Evolutionary conservation across 92 coral and sea anemone species (phyloP).

Genomic region (Bergia puertoricense): DNA sequence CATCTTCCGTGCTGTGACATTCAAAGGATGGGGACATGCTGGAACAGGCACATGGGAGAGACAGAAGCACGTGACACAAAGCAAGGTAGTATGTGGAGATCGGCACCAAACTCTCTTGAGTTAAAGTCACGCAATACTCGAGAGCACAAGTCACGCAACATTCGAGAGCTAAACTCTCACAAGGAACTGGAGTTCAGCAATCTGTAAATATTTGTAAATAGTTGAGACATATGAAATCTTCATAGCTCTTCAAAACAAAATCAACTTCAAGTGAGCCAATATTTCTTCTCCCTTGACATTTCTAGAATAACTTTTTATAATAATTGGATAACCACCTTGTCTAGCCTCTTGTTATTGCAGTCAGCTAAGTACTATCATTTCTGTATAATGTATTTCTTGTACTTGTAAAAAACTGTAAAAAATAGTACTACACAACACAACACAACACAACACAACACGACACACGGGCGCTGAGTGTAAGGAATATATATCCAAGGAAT

Average conservation of each 20-base stretch:
- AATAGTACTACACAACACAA: too few relatives aligned
- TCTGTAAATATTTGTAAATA: not conserved
- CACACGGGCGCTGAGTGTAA: too few relatives aligned
- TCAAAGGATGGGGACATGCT: not conserved
- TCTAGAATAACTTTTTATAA: too few relatives aligned
- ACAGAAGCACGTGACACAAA: conserved; percentile 25
- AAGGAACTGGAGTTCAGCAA: not conserved
- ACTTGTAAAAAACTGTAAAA: too few relatives aligned
- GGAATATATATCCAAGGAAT: too few relatives aligned
- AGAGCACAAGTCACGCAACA: not conserved
- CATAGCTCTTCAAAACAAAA: not conserved
- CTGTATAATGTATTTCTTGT: too few relatives aligned
- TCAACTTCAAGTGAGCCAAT: too few relatives aligned
- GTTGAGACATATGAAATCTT: not conserved
- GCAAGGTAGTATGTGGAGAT: not conserved
- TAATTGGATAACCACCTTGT: too few relatives aligned
- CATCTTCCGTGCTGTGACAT: conserved; percentile 1
- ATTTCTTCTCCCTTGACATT: too few relatives aligned
- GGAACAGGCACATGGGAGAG: not conserved
- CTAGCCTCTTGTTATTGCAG: too few relatives aligned
- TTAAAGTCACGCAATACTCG: conserved; percentile 23
- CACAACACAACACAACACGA: too few relatives aligned
- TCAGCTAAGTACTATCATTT: too few relatives aligned
- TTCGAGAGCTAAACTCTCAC: not conserved
- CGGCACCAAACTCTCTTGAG: not conserved